A percentile compares a stretch with the other conserved stretches of the same genome.
phyloP scores from a whole-genome alignment of 2,797 vertebrate species.

The Enteromius thamalakanensis region DNA sequence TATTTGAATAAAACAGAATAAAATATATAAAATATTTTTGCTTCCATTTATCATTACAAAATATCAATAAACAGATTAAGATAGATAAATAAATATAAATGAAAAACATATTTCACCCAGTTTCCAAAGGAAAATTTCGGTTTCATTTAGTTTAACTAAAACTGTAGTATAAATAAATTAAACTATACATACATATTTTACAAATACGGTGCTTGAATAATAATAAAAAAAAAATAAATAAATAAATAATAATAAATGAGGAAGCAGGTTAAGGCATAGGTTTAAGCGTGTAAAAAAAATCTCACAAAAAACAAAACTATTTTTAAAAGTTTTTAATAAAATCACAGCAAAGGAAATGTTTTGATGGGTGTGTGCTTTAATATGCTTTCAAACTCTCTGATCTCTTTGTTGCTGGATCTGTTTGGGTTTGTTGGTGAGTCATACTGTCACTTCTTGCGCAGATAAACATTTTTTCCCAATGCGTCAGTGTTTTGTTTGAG shows the following conservation, averaged over 20 bases:
- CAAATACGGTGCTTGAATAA: background rate
- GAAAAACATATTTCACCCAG: background rate
- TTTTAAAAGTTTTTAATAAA: background rate
- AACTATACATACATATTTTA: background rate
- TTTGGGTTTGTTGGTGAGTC: slow-evolving; percentile 57
- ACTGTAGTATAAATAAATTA: background rate
- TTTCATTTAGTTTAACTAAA: background rate
- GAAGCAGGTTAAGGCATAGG: too few relatives aligned
- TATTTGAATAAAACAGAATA: background rate
- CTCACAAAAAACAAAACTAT: background rate
- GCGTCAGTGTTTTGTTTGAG: slow-evolving; percentile 55
- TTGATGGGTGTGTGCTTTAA: slow-evolving; percentile 40
- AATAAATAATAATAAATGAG: too few relatives aligned
- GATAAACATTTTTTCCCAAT: slow-evolving; percentile 39
- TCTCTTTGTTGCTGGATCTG: slow-evolving; percentile 42
- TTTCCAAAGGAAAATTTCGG: background rate
- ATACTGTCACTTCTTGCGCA: background rate
- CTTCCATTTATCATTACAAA: background rate
- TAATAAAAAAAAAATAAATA: too few relatives aligned
- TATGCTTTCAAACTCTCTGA: slow-evolving; percentile 17
- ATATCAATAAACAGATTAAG: background rate
- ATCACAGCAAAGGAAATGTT: slow-evolving; percentile 35
- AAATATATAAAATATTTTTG: background rate
- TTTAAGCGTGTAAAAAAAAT: too few relatives aligned
- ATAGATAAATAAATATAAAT: background rate